Conservation (phyloP, 1,140 invertebrate genomes). For the Berghia stephanieae region DNA sequence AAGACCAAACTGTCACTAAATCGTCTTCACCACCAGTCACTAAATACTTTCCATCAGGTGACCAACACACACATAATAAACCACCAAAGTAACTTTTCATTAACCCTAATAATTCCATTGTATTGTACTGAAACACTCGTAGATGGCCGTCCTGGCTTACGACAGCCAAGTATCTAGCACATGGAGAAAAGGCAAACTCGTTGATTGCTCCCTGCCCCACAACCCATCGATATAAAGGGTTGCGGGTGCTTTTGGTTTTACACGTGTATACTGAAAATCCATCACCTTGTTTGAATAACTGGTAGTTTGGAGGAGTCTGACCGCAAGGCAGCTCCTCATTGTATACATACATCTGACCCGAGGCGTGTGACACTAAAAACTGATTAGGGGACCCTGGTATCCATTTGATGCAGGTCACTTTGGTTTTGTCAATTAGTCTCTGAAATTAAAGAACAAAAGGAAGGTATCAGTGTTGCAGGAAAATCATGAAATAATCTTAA, state of each 20-base stretch:
- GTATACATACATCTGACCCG: constrained; percentile 97
- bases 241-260: constrained; percentile 94
- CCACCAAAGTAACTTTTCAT: constrained; percentile 95
- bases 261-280: constrained; percentile 94
- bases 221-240: constrained; percentile 82
- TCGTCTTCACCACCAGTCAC: constrained; percentile 99
- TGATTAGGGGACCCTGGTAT: constrained; percentile 91
- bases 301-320: constrained; percentile 83
- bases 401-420: constrained; percentile 99
- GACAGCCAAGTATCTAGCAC: constrained; percentile 83
- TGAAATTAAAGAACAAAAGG: constrained; percentile 69
- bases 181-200: constrained; percentile 97
- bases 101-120: constrained; percentile 89
- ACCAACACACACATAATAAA: constrained; percentile 94
- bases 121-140: constrained; percentile 95
- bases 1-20: constrained; percentile 96
- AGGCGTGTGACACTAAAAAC: constrained; percentile 93
- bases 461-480: neutral
- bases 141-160: constrained; percentile 94
- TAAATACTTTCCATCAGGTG: constrained; percentile 93
- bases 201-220: constrained; percentile 87
- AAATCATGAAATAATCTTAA: no score
- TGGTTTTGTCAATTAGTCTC: constrained; percentile 96
- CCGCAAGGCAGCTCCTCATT: constrained; percentile 94
- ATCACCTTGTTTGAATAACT: constrained; percentile 94